Evolutionary conservation across 2,888 invertebrate genomes (phyloP).

Genomic region (Lutraria lutraria): DNA sequence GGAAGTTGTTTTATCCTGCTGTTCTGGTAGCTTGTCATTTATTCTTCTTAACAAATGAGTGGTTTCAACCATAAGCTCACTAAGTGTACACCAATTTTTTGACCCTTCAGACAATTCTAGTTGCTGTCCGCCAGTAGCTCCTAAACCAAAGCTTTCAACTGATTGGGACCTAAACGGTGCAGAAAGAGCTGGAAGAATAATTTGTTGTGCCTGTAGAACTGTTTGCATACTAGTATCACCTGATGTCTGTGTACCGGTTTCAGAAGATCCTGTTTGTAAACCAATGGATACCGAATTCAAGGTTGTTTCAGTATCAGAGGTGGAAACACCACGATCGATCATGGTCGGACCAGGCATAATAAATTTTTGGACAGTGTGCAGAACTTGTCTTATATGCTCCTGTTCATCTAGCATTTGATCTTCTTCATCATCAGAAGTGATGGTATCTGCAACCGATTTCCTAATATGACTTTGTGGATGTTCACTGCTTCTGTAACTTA

Average conservation of each 20-base stretch:
- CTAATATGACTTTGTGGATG: constrained; percentile 8
- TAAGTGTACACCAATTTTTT: constrained; percentile 75
- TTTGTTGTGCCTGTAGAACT: constrained; percentile 44
- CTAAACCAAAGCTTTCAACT: constrained; percentile 65
- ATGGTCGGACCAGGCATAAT: constrained; percentile 59
- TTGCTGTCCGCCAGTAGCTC: constrained; percentile 36
- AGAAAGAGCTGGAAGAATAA: constrained; percentile 67
- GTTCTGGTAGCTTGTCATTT: constrained; percentile 69
- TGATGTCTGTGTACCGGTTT: constrained; percentile 61
- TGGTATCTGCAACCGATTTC: constrained; percentile 19
- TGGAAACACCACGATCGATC: constrained; percentile 63
- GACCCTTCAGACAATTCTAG: constrained; percentile 70
- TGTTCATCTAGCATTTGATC: constrained; percentile 40
- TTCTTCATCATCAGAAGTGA: constrained; percentile 57
- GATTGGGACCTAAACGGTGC: constrained; percentile 71
- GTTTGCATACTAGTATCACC: neutral
- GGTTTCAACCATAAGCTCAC: constrained; percentile 77
- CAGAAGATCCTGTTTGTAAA: constrained; percentile 55
- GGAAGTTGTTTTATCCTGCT: constrained; percentile 54
- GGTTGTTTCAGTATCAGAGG: constrained; percentile 40
- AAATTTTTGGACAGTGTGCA: constrained; percentile 65
- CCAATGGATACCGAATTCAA: constrained; percentile 60
- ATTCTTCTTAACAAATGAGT: constrained; percentile 73
- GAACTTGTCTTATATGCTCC: constrained; percentile 58
- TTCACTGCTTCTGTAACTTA: constrained; percentile 47